Conservation (phyloP, 1,140 invertebrate species). For the Drosophila guanche region DNA sequence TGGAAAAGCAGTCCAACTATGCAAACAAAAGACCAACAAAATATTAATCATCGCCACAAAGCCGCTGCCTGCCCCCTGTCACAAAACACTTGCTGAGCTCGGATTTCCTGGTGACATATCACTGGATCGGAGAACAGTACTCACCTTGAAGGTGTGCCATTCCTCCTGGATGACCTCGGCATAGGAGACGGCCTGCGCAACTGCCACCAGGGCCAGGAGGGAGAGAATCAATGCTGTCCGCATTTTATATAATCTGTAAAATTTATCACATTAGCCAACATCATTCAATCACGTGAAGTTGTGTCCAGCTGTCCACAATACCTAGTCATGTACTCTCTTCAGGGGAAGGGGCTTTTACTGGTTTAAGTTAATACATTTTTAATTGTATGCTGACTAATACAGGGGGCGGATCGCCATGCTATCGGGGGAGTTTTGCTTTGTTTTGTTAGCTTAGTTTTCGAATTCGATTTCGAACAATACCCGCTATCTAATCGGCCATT, state of each 20-base stretch:
- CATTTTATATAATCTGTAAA: conserved; percentile 78
- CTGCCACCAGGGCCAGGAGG: conserved; percentile 84
- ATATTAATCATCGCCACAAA: conserved; percentile 28
- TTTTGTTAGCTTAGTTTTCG: conserved; percentile 19
- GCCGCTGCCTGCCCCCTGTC: conserved; percentile 3
- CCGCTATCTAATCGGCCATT: conserved; percentile 73
- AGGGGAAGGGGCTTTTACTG: neutral
- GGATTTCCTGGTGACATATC: conserved; percentile 25
- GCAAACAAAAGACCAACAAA: conserved; percentile 43
- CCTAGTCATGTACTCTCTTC: neutral
- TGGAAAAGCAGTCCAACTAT: conserved; percentile 18
- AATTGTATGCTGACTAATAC: neutral
- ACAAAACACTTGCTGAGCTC: conserved; percentile 35
- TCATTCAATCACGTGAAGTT: conserved; percentile 28
- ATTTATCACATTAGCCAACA: conserved; percentile 11
- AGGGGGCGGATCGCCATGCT: conserved; percentile 7
- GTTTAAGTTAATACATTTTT: neutral
- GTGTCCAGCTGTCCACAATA: conserved; percentile 2
- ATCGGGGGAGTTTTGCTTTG: neutral
- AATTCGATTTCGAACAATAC: conserved; percentile 43
- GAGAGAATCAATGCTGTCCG: conserved; percentile 83
- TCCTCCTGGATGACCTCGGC: conserved; percentile 89
- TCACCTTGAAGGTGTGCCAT: conserved; percentile 91
- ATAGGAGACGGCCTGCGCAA: conserved; percentile 86
- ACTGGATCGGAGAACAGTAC: conserved; percentile 17